A percentile compares a stretch with the other conserved stretches of the same genome.
phyloP scores from a whole-genome alignment of 2,888 invertebrate genomes.

The Hesperia comma region DNA sequence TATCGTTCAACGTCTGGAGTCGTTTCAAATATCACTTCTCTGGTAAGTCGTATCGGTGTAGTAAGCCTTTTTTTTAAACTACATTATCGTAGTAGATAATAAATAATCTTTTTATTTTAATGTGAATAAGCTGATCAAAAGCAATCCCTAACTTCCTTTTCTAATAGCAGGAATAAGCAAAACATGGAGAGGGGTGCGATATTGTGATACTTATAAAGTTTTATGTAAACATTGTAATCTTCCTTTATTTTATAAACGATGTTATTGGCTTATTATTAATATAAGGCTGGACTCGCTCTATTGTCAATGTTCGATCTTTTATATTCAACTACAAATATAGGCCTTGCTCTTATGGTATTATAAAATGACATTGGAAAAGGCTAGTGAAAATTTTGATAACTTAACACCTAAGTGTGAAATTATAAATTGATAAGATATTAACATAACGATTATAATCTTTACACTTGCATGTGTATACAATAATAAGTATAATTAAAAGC shows the following conservation, averaged over 20 bases:
- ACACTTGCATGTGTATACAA: constrained; percentile 42
- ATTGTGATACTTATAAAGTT: constrained; percentile 44
- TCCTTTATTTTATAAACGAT: constrained; percentile 40
- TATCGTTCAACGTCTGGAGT: constrained; percentile 75
- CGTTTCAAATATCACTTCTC: constrained; percentile 53
- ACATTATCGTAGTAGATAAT: constrained; percentile 50
- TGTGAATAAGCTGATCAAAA: constrained; percentile 9
- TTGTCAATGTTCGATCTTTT: constrained; percentile 55
- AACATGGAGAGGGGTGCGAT: constrained; percentile 49
- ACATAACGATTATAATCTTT: constrained; percentile 57
- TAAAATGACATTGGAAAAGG: constrained; percentile 79
- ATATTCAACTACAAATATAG: constrained; percentile 63
- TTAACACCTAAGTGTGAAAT: constrained; percentile 78
- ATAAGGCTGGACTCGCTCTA: constrained; percentile 46
- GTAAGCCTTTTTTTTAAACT: constrained; percentile 54
- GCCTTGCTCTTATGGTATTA: constrained; percentile 77
- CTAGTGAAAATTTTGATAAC: constrained; percentile 83
- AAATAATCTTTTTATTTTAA: constrained; percentile 17
- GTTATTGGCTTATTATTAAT: constrained; percentile 44
- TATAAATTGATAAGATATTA: constrained; percentile 68
- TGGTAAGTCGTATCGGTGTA: constrained; percentile 53
- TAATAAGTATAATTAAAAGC: constrained; percentile 43
- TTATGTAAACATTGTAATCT: constrained; percentile 35
- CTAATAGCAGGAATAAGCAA: constrained; percentile 17
- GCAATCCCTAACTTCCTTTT: constrained; percentile 11